These are phyloP conservation scores for Polymixis flavicincta DNA, from an alignment of 2,888 invertebrate genomes.

Conservation along the genomic window DNA sequence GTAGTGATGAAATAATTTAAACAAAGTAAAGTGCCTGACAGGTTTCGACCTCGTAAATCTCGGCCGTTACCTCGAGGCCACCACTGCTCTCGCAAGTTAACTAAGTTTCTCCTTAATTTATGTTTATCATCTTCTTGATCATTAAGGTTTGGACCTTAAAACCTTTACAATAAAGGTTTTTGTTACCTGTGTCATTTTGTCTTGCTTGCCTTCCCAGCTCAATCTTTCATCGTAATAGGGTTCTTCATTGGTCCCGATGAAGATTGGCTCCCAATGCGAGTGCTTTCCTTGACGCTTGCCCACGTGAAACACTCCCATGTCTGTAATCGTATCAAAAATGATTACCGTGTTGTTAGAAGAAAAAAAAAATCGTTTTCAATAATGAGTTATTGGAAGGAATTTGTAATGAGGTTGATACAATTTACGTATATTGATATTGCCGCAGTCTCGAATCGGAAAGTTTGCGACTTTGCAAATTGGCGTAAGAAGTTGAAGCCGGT, in stretches of 20 bases:
- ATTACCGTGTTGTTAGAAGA: slow-evolving; percentile 37
- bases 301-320: slow-evolving; percentile 95
- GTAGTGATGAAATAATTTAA: too few relatives aligned
- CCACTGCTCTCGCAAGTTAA: too few relatives aligned
- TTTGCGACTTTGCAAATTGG: slow-evolving; percentile 84
- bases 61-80: too few relatives aligned
- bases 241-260: slow-evolving; percentile 96
- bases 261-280: slow-evolving; percentile 98
- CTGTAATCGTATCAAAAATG: slow-evolving; percentile 71
- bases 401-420: slow-evolving; percentile 31
- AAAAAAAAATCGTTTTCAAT: slow-evolving; percentile 33
- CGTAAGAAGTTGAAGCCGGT: slow-evolving; percentile 78
- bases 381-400: slow-evolving; percentile 22
- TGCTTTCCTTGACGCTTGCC: slow-evolving; percentile 95
- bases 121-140: not conserved
- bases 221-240: slow-evolving; percentile 97
- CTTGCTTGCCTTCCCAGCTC: slow-evolving; percentile 98
- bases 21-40: too few relatives aligned
- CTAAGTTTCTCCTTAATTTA: too few relatives aligned
- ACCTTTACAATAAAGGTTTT: not conserved
- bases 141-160: not conserved
- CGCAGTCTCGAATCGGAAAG: slow-evolving; percentile 64
- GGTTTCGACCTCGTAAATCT: too few relatives aligned
- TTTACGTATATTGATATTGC: slow-evolving; percentile 55
- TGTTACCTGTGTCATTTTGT: slow-evolving; percentile 98